Base-by-base conservation (phyloP, 1,140 invertebrate species). In the Bombus difficillimus region DNA sequence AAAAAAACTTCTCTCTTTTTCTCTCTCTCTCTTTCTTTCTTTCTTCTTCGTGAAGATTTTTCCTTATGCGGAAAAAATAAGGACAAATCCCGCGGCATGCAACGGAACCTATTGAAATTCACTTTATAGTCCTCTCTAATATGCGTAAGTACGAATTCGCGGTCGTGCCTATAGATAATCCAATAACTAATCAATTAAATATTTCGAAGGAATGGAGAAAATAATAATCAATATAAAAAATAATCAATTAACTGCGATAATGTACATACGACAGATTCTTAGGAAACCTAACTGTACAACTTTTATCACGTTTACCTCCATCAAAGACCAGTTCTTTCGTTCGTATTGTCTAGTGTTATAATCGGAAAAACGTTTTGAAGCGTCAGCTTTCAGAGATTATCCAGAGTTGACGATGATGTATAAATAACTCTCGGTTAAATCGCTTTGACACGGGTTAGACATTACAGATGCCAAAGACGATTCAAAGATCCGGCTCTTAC, bases 321-420 rank as follows among this genome's bases (percentile, higher is more conserved):
- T 34, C 66, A 59, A 64, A 78, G 77, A 77, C 77, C 82, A 83
- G 74, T 78, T 77, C 41, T 71, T 89, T 88, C 15, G 62, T 89
- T 88, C 12, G 88, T 89, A 89, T 89, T 88, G 88, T 89, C 87
- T 86, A 78, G 74, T 82, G 77, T 86, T 82, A 73, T 79, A 82
- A 85, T 86, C 74, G 57, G 37, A 75, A 74, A 85, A 82, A 74
- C 84, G 84, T 78, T 73, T 82, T 73, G 62, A 89, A 89, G 79
- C 83, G 78, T 74, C 62, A 86, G 83, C 68, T 72, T 39, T 72
- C 69, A 77, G 18, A 72, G 28, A 62, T 83, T 34, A 71, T 47
- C 32, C 28, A 66, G 78, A 43, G 9, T 71, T 68, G 64, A 25
- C 47, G 53, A 37, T 75, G 81, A 88, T 34, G 47, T 59, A 66